phyloP scores from a whole-genome alignment of 2,113 vertebrate genomes.

The Pampusana beccarii region DNA sequence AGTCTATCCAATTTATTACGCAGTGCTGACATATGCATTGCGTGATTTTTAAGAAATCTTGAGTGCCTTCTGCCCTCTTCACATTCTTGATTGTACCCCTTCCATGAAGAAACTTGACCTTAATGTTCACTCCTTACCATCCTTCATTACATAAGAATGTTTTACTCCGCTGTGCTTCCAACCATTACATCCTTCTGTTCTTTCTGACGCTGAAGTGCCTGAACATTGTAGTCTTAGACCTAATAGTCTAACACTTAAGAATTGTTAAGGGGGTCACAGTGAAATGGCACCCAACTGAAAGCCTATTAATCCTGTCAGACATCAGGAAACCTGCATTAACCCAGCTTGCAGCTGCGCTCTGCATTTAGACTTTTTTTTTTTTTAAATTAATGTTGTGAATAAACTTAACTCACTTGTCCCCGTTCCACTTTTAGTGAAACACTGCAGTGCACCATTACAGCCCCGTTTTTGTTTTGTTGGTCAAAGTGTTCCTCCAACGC shows the following conservation, averaged over 20 bases:
- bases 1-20: background rate
- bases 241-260: background rate
- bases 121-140: background rate
- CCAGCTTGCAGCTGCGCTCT: background rate
- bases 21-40: background rate
- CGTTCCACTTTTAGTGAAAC: background rate
- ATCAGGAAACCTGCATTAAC: background rate
- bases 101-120: background rate
- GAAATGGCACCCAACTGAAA: background rate
- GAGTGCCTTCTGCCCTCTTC: background rate
- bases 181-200: background rate
- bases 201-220: background rate
- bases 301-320: background rate
- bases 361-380: background rate
- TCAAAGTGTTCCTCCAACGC: background rate
- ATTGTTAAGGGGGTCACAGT: background rate
- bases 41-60: background rate
- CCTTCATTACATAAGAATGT: background rate
- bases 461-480: background rate
- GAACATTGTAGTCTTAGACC: background rate
- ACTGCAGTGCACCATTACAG: background rate
- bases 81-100: background rate
- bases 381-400: background rate
- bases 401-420: background rate
- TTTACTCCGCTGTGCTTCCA: background rate